Evolutionary conservation across 1,140 invertebrate species (phyloP), one percentile per base, ranked within the genome.

Genomic region (Saccostrea cuccullata): DNA sequence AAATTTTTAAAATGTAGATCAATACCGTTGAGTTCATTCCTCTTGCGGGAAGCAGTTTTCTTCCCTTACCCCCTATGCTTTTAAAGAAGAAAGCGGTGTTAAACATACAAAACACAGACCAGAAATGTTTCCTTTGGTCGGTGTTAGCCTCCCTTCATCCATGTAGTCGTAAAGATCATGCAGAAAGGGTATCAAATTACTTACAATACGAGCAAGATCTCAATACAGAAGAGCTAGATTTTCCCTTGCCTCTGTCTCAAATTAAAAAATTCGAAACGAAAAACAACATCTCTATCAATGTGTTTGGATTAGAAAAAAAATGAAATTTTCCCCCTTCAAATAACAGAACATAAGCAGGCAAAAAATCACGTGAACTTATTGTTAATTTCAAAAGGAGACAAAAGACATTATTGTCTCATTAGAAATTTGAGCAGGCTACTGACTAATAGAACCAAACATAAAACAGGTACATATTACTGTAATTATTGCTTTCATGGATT

Each of bases 401-500:
- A 30, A 13, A 26, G 17, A 82, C 30, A 89, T 73, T 89, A 86
- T 40, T 86, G 87, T 64, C 56, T 89, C 6, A 73, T 89, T 11
- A 55, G 77, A 73, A 87, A 89, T 58, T n/a, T 88, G 58, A 90
- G 84, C 60, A 36, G 86, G 13, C 26, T 87, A 55, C n/a, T 88
- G 67, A 84, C 87, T 20, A 88, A 36, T 36, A 36, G 2, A 36
- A 36, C 30, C 2, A 36, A 36, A 36, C 30, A 36, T 23, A 36
- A 86, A 40, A 55, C 58, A 4, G 8, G 82, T 58, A 83, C 56
- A 12, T 87, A 67, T 30, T 86, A 86, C 55, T 90, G 12, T 64
- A 88, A 86, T 56, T 90, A 84, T 36, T 88, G 89, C 82, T 0
- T 90, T 4, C 85, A 90, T 55, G 85, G 87, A 17, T 90, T 84